These are phyloP conservation scores for Brotula barbata DNA, from an alignment of 2,797 vertebrate species.

Conservation along the genomic window DNA sequence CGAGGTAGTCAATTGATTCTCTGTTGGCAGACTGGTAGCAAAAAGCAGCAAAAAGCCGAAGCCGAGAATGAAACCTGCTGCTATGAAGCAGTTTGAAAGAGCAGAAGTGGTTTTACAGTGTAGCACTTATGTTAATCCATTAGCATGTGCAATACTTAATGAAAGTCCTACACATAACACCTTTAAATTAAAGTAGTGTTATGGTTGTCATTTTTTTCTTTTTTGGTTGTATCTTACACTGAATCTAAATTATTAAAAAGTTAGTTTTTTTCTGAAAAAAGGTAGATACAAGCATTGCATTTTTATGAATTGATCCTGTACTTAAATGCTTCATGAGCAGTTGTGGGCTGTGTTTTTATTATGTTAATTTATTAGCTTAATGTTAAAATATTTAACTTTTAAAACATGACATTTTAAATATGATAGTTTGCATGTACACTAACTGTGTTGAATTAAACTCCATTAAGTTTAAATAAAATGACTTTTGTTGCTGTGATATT, in stretches of 20 bases:
- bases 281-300: slow-evolving; percentile 51
- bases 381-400: slow-evolving; percentile 72
- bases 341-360: slow-evolving; percentile 72
- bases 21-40: slow-evolving; percentile 32
- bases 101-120: slow-evolving; percentile 45
- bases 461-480: slow-evolving; percentile 81
- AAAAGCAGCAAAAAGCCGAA: slow-evolving; percentile 24
- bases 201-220: slow-evolving; percentile 46
- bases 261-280: slow-evolving; percentile 53
- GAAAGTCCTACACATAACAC: slow-evolving; percentile 69
- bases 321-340: slow-evolving; percentile 64
- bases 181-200: slow-evolving; percentile 57
- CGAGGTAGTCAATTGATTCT: slow-evolving; percentile 32
- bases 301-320: slow-evolving; percentile 61
- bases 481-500: slow-evolving; percentile 54
- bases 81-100: slow-evolving; percentile 33
- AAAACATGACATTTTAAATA: slow-evolving; percentile 76
- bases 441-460: slow-evolving; percentile 78
- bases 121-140: slow-evolving; percentile 48
- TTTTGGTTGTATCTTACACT: slow-evolving; percentile 63
- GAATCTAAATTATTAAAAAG: slow-evolving; percentile 64
- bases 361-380: slow-evolving; percentile 73
- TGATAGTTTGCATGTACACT: slow-evolving; percentile 81
- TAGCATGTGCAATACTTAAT: slow-evolving; percentile 35
- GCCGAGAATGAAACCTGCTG: slow-evolving; percentile 33